Base-by-base conservation (phyloP, 2,113 vertebrate species). In the Caracal caracal region DNA sequence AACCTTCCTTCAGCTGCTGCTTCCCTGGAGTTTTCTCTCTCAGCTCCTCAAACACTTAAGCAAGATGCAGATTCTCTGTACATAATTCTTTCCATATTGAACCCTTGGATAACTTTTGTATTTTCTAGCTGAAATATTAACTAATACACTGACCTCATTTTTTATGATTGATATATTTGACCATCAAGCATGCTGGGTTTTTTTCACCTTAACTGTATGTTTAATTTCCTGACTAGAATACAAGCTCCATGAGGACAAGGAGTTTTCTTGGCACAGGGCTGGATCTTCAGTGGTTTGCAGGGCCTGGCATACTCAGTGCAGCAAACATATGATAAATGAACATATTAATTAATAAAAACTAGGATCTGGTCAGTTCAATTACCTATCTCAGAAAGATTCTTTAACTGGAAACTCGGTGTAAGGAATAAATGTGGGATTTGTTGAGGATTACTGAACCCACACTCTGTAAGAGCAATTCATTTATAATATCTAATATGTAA, bases 111-210 rank as follows among this genome's bases (percentile, higher is more conserved):
- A 26, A 3, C 10, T 43, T 76, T 20, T n/a, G 10, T 47, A 40
- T 59, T 35, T 40, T 13, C 35, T 85, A 20, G 40, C 10, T 17
- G 49, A 66, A 86, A 30, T 63, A 9, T 17, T n/a, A 24, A 28
- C 5, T 33, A 6, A 19, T 6, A 26, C 8, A 47, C 0, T 4
- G 16, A 17, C 16, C 65, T 15, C 20, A 16, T 66, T 70, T 40
- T 70, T 65, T 65, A 40, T 76, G 30, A 19, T 30, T 47, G 3
- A 19, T 30, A 2, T 22, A 2, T 35, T 12, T 79, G 51, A 37
- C 17, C n/a, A 33, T 70, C 2, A 53, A 15, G 19, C 7, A 37
- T 4, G 13, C 7, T 49, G 0, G 40, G 11, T 20, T 22, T 40
- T 75, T 66, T 53, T 40, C 6, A 61, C 20, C 24, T 75, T 70